Percentiles rank a stretch among this genome's conserved stretches.
These are phyloP conservation scores for Lydus trimaculatus DNA, from an alignment of 2,888 invertebrate genomes.

Conservation along the genomic window DNA sequence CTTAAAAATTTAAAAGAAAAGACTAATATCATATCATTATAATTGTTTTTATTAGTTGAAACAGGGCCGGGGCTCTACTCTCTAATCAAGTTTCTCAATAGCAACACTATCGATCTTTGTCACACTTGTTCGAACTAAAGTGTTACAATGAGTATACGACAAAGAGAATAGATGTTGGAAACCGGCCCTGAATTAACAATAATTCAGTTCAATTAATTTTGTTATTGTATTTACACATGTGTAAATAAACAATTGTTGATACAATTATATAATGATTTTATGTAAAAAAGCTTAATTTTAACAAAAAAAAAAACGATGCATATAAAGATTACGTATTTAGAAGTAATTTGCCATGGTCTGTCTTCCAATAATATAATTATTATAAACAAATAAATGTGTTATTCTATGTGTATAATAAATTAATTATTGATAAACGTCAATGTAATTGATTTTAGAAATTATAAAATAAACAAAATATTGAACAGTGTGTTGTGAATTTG, in stretches of 20 bases:
- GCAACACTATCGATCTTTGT: too few species aligned
- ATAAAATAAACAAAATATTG: neutral
- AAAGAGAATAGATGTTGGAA: too few species aligned
- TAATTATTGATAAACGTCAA: neutral
- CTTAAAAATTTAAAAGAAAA: too few species aligned
- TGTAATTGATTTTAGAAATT: neutral
- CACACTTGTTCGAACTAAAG: too few species aligned
- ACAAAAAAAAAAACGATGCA: neutral
- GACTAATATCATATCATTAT: too few species aligned
- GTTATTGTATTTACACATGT: neutral
- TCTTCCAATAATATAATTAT: conserved; percentile 55
- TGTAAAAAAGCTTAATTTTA: neutral
- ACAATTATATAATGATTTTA: neutral
- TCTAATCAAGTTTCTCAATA: too few species aligned
- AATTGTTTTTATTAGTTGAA: too few species aligned
- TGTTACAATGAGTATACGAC: too few species aligned
- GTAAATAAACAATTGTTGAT: neutral
- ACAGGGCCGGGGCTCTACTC: too few species aligned
- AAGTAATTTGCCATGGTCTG: conserved; percentile 54
- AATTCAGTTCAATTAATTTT: neutral
- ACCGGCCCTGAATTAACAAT: neutral
- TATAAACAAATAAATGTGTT: conserved; percentile 19
- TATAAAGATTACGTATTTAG: neutral
- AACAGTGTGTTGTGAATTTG: neutral
- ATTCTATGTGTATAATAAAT: conserved; percentile 14